Base-by-base conservation (phyloP, 2,797 vertebrate species). In the Lemur catta region DNA sequence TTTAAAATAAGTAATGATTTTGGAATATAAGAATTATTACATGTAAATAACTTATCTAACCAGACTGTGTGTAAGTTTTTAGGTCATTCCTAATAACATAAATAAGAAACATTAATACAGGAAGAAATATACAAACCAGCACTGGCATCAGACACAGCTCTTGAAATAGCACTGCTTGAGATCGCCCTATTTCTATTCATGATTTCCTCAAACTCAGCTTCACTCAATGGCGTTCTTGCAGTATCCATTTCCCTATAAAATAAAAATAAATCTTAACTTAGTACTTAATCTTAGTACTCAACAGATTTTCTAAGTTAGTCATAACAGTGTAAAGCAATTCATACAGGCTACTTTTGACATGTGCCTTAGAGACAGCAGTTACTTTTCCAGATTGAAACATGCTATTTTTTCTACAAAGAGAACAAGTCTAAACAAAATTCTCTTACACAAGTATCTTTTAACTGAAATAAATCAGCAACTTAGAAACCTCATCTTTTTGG, bases 191-290 rank as follows among this genome's bases (percentile, higher is more conserved):
- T 99, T 95, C 99, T 99, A 98, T 99, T 99, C 99, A 99, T 99
- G 96, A 99, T 99, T 99, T 99, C 99, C 98, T 99, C 99, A 99
- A 99, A 99, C 98, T 99, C 99, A 30, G 99, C 99, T 98, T 99
- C 99, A 92, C 99, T 99, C 98, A 99, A 97, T 96, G 99, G 99
- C 13, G 99, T 99, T 96, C 99, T 99, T 57, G 99, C 99, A 48
- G 99, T 99, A 98, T 99, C 99, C 99, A 99, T 99, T 95, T 99
- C 99, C 98, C 99, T 99, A 96, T 28, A 98, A 98, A 98, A 97
- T 95, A 94, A 97, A 98, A 98, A 93, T 50, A 94, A 91, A 96
- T 17, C 41, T 89, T 84, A 91, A 87, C 81, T 84, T 43, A 33
- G 63, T n/a, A 65, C n/a, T 65, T 65, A n/a, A n/a, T n/a, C 33